A percentile compares a stretch with the other conserved stretches of the same genome.
These are phyloP conservation scores for Mola mola DNA, from an alignment of 2,113 vertebrate species.

Conservation along the genomic window DNA sequence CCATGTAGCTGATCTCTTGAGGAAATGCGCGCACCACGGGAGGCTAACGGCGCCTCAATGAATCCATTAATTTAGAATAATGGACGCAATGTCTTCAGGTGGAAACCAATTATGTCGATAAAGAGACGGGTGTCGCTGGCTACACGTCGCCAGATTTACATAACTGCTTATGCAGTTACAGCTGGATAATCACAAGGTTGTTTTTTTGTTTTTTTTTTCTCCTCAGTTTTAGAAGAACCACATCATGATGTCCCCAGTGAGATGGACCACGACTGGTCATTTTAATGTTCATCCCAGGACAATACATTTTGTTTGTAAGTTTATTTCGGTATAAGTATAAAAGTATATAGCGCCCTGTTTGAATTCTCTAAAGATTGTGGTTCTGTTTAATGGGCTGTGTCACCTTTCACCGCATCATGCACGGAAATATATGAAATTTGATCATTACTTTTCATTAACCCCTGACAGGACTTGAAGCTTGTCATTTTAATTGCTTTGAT, in stretches of 20 bases:
- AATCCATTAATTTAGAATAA: conserved; percentile 83
- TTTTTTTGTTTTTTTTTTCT: not conserved
- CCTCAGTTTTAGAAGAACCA: not conserved
- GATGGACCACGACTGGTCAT: not conserved
- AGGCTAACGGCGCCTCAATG: conserved; percentile 77
- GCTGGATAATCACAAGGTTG: conserved; percentile 37
- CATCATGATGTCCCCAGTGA: too few relatives aligned
- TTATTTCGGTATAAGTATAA: too few relatives aligned
- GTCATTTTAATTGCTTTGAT: not conserved
- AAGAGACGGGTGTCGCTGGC: conserved; percentile 57
- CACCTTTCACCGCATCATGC: too few relatives aligned
- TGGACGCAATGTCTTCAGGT: conserved; percentile 69
- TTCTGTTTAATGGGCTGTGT: too few relatives aligned
- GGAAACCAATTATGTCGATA: conserved; percentile 70
- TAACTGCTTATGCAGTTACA: conserved; percentile 35
- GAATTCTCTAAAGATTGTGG: not conserved
- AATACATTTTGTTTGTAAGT: too few relatives aligned
- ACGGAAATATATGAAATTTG: too few relatives aligned
- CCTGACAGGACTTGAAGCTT: too few relatives aligned
- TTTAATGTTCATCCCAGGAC: too few relatives aligned
- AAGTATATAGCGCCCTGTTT: too few relatives aligned
- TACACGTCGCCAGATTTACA: conserved; percentile 60
- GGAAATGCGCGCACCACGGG: conserved; percentile 71
- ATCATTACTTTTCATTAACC: too few relatives aligned
- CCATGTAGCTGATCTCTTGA: conserved; percentile 7